Evolutionary conservation across 2,888 invertebrate genomes (phyloP).

Genomic region (Nasonia oneida): DNA sequence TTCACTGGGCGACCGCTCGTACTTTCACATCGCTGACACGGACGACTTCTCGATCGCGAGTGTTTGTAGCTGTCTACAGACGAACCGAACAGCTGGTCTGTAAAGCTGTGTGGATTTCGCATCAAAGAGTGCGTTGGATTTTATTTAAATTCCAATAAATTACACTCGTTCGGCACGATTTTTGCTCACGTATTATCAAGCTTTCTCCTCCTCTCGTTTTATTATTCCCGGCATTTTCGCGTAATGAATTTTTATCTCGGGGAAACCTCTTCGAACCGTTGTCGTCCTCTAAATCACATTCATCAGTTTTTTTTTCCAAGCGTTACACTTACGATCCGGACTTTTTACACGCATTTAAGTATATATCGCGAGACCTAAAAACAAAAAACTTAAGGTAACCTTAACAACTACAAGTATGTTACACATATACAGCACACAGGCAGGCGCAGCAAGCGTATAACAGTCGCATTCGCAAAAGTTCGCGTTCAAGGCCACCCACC

Average conservation of each 20-base stretch:
- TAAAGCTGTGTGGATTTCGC: not conserved
- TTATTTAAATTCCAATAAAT: not conserved
- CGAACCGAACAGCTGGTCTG: not conserved
- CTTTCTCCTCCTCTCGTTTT: not conserved
- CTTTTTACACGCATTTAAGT: too few species aligned
- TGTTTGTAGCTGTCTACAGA: not conserved
- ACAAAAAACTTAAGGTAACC: too few species aligned
- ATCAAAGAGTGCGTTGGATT: not conserved
- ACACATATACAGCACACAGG: too few species aligned
- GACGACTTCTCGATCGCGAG: not conserved
- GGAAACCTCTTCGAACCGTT: not conserved
- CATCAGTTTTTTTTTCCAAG: too few species aligned
- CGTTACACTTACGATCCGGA: too few species aligned
- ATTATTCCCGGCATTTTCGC: not conserved
- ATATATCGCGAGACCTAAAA: too few species aligned
- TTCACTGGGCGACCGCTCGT: not conserved
- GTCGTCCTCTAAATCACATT: not conserved
- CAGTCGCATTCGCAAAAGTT: too few species aligned
- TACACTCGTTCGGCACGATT: not conserved
- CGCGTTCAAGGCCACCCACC: too few species aligned
- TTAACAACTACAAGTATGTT: too few species aligned
- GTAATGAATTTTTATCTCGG: not conserved
- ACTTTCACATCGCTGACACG: slow-evolving; percentile 40
- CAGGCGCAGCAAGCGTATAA: too few species aligned
- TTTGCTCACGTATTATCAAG: not conserved